These are phyloP conservation scores for Diplodus puntazzo DNA, from an alignment of 2,797 vertebrate species.

Conservation along the genomic window DNA sequence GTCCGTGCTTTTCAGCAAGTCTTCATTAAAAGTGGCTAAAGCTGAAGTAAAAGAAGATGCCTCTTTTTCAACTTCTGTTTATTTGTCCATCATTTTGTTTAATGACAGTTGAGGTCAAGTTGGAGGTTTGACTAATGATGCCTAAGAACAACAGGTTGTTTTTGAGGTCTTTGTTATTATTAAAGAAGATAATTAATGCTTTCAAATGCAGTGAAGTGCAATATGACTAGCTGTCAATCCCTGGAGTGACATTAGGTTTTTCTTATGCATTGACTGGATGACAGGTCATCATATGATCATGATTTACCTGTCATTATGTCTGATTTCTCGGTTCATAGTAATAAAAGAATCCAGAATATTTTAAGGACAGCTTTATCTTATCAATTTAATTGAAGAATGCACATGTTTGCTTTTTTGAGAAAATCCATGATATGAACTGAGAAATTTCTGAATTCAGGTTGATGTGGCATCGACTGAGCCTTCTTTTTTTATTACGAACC, in stretches of 20 bases:
- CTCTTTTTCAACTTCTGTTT: slow-evolving; percentile 14
- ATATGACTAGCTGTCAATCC: slow-evolving; percentile 32
- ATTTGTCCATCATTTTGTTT: slow-evolving; percentile 22
- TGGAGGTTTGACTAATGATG: slow-evolving; percentile 25
- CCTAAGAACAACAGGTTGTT: slow-evolving; percentile 19
- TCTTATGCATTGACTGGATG: neutral
- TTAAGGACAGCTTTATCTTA: no score
- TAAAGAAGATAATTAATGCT: slow-evolving; percentile 38
- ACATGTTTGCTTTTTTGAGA: no score
- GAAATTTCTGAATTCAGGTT: no score
- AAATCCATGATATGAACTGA: no score
- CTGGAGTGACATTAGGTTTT: neutral
- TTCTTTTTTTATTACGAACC: neutral
- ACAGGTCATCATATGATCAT: neutral
- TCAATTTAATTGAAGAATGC: no score
- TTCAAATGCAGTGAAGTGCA: slow-evolving; percentile 25
- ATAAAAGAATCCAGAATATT: no score
- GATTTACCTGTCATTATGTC: slow-evolving; percentile 16
- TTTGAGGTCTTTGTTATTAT: slow-evolving; percentile 28
- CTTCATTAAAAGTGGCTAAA: neutral
- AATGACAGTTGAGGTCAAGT: slow-evolving; percentile 17
- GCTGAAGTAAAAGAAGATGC: neutral
- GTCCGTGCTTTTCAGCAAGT: neutral
- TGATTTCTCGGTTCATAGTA: neutral
- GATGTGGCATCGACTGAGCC: neutral